phyloP scores from a whole-genome alignment of 2,797 vertebrate genomes.

The Lacerta bilineata region DNA sequence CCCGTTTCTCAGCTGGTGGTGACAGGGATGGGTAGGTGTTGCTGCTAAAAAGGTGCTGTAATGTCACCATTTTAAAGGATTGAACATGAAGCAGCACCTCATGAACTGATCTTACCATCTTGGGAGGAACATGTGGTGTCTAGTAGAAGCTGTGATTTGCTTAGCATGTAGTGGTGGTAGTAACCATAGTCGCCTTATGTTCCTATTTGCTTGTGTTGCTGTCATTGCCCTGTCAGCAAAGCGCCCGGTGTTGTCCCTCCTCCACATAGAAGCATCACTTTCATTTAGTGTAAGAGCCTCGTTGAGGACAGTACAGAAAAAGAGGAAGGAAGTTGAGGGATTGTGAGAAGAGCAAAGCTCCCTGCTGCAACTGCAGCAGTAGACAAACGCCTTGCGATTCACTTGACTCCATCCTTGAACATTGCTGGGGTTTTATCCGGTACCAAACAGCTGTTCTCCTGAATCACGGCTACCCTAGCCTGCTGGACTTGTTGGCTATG shows the following conservation, averaged over 20 bases:
- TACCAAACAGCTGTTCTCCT: background rate
- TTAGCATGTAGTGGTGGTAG: background rate
- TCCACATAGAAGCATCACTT: constrained; percentile 47
- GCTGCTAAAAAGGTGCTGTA: background rate
- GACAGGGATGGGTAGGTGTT: background rate
- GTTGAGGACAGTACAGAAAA: constrained; percentile 66
- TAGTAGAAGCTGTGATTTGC: background rate
- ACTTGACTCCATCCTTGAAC: background rate
- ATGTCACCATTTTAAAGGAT: background rate
- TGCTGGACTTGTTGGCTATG: constrained; percentile 46
- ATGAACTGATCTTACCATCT: background rate
- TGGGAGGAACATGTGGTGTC: background rate
- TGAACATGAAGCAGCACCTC: background rate
- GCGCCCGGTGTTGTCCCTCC: constrained; percentile 60
- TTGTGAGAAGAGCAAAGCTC: constrained; percentile 52
- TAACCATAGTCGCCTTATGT: background rate
- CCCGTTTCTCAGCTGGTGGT: background rate
- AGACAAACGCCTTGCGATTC: constrained; percentile 40
- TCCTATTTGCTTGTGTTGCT: background rate
- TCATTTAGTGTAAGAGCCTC: constrained; percentile 10
- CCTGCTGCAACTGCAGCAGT: constrained; percentile 42
- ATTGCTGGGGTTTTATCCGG: background rate
- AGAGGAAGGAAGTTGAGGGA: constrained; percentile 83
- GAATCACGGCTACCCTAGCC: background rate
- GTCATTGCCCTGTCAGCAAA: background rate